phyloP scores from a whole-genome alignment of 2,797 vertebrate genomes.

The Sciaenops ocellatus region DNA sequence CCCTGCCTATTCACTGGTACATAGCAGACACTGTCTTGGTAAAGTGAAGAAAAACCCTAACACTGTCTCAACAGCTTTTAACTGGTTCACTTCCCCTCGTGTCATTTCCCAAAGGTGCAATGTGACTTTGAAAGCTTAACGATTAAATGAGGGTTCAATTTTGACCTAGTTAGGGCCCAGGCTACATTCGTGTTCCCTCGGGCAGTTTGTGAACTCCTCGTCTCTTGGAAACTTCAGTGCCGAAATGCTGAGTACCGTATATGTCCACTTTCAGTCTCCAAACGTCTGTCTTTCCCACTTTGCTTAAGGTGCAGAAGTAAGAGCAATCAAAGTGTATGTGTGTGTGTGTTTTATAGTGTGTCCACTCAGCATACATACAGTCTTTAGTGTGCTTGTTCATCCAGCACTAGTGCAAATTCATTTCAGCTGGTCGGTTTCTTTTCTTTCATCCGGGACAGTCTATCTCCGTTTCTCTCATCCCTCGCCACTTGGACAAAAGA shows the following conservation, averaged over 20 bases:
- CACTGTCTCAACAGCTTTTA: conserved; percentile 74
- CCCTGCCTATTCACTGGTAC: conserved; percentile 74
- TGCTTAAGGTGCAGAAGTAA: conserved; percentile 83
- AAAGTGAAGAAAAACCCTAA: conserved; percentile 69
- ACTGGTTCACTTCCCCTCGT: conserved; percentile 73
- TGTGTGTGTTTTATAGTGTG: conserved; percentile 74
- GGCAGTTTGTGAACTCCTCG: conserved; percentile 61
- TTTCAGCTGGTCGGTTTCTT: conserved; percentile 80
- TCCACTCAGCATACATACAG: conserved; percentile 77
- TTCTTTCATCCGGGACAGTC: conserved; percentile 66
- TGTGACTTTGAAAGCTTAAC: conserved; percentile 79
- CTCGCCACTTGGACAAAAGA: conserved; percentile 69
- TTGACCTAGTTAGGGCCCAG: conserved; percentile 75
- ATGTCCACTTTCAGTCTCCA: conserved; percentile 59
- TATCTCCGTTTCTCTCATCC: conserved; percentile 65
- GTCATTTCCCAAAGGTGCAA: conserved; percentile 78
- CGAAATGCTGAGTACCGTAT: conserved; percentile 63
- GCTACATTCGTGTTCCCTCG: conserved; percentile 64
- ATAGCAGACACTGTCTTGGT: conserved; percentile 76
- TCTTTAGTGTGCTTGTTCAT: conserved; percentile 83
- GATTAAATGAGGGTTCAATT: conserved; percentile 73
- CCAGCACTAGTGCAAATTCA: conserved; percentile 85
- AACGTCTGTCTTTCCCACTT: conserved; percentile 61
- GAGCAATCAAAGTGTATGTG: conserved; percentile 68
- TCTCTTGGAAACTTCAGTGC: conserved; percentile 72